These are phyloP conservation scores for Sturnira hondurensis DNA, from an alignment of 2,113 vertebrate species.

Conservation along the genomic window DNA sequence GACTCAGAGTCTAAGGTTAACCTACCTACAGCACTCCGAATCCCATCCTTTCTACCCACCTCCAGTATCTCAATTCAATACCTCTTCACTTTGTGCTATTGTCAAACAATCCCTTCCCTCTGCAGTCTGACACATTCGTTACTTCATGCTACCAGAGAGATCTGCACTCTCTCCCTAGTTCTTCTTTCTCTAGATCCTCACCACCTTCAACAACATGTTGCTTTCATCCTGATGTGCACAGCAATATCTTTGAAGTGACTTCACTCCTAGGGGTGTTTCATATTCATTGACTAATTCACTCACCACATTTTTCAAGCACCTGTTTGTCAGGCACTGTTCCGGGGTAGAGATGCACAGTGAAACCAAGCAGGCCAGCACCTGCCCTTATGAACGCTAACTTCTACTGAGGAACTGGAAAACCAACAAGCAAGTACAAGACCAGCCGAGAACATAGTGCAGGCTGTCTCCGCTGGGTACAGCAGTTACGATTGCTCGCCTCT, in stretches of 20 bases:
- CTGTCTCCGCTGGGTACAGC: fast-evolving
- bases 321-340: not conserved
- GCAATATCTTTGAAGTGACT: not conserved
- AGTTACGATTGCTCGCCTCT: not conserved
- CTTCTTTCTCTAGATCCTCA: not conserved
- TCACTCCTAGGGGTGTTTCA: not conserved
- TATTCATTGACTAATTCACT: not conserved
- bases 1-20: not conserved
- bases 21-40: not conserved
- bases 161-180: not conserved
- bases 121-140: not conserved
- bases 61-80: not conserved
- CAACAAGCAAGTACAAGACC: not conserved
- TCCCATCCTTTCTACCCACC: not conserved
- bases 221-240: not conserved
- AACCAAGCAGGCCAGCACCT: not conserved
- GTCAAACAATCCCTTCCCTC: not conserved
- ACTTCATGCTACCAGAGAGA: not conserved
- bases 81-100: not conserved
- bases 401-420: not conserved
- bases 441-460: fast-evolving
- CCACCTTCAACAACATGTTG: not conserved
- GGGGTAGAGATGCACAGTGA: not conserved
- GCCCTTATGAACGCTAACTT: not conserved
- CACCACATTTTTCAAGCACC: not conserved